Base-by-base conservation (phyloP, 2,113 vertebrate species). In the Sylvietta virens region DNA sequence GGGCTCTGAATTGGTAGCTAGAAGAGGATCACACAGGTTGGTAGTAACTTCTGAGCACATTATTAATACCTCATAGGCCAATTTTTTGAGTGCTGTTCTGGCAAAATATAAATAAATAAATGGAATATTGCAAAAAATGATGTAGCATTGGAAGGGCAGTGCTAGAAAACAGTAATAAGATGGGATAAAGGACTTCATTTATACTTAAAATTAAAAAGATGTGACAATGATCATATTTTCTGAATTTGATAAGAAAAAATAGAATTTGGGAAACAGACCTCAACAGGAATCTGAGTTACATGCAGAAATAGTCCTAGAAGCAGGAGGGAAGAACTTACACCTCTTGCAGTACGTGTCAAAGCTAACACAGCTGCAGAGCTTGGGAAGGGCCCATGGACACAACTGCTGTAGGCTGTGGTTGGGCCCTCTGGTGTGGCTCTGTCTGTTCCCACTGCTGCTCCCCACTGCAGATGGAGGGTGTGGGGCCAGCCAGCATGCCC, bases 331-430 rank as follows among this genome's bases (percentile, higher is more conserved):
- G 24, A 44, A 80, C 72, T 65, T 64, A 22, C 37, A 57, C 21
- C 8, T 1, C 16, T 64, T 76, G 10, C 60, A 73, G 22, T 17
- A 47, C 33, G 16, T 60, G 44, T 54, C 40, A 30, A 26, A 60
- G 22, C 12, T 45, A n/a, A 54, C 30, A 37, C 26, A 65, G 37
- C 57, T 56, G 61, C 61, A 87, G 61, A 73, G 42, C 26, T 62
- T 16, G 22, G 35, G 33, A 67, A 65, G 42, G 30, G 23, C 26
- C 31, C 24, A 19, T 27, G 61, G 42, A 56, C 42, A 37, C 62
- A 56, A 3, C 28, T 67, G 51, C n/a, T 47, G 27, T 2, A 26
- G 35, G 64, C 31, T 1, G 1, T 1, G 2, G 8, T 1, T 67
- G 17, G 16, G 15, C 11, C 14, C 27, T 50, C 45, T 58, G 3